Evolutionary conservation across 2,113 vertebrate species (phyloP), one percentile per base, ranked within the genome.

Genomic region (Cyprinodon tularosa): DNA sequence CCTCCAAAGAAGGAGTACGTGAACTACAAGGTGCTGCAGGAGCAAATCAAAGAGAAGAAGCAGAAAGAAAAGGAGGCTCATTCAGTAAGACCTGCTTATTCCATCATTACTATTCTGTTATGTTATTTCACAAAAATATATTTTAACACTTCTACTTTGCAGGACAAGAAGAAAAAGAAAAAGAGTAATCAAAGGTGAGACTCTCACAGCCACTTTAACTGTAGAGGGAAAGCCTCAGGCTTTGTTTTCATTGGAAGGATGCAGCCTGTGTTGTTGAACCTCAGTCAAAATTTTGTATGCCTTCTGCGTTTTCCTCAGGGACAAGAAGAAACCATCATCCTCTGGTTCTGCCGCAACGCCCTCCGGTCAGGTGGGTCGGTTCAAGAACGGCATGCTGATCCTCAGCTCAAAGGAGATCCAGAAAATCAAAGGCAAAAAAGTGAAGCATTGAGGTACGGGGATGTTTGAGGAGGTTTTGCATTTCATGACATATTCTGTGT

Each of bases 351-450:
- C 91, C 1, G 42, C 40, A 7, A 86, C 94, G 40, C 94, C 92
- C 36, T 85, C 90, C 0, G 97, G 97, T 44, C 97, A 97, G 77
- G 88, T 97, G 84, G 97, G 97, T 74, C 96, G 94, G 90, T 99
- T 99, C 92, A 97, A 94, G 93, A 92, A 98, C 68, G 97, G 98
- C 53, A 95, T 97, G 68, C 86, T 99, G 91, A 88, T 97, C 86
- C 93, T 99, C 70, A 97, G 94, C 90, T 84, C 92, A 36, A 80
- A 68, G 87, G 96, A 99, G 71, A 96, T 99, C 90, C 95, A 95
- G 93, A 97, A 94, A 84, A 95, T 98, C 62, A 99, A 96, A 83
- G 91, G 92, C 53, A 95, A 93, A 22, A 29, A 96, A 92, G 89
- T 77, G 42, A 38, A 4, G 71, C 15, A 82, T 48, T 79, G 83